These are phyloP conservation scores for Nephrocerus scutellatus DNA, from an alignment of 2,888 invertebrate species.

Conservation along the genomic window DNA sequence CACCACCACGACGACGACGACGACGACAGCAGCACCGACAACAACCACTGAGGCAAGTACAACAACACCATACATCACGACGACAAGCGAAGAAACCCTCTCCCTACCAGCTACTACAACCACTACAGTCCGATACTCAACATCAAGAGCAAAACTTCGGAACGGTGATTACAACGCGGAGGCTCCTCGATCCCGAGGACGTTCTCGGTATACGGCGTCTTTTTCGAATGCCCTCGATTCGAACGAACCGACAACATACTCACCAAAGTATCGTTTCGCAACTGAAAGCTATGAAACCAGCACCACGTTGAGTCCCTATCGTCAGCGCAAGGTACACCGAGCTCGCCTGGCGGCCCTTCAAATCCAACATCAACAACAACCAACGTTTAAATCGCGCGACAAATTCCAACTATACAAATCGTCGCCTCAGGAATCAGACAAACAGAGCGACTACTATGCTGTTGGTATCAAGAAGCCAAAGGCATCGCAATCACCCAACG, in stretches of 20 bases:
- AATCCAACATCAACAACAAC: constrained; percentile 17
- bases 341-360: constrained; percentile 25
- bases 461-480: constrained; percentile 4
- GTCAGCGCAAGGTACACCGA: constrained; percentile 33
- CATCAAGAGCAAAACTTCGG: constrained; percentile 7
- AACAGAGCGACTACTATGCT: too few species aligned
- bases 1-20: constrained; percentile 15
- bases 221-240: constrained; percentile 32
- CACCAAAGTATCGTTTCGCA: constrained; percentile 36
- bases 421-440: constrained; percentile 20
- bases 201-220: constrained; percentile 43
- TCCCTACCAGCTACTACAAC: constrained; percentile 22
- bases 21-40: constrained; percentile 22
- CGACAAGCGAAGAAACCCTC: constrained; percentile 23
- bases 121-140: constrained; percentile 10
- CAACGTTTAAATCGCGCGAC: constrained; percentile 25
- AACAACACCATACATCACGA: constrained; percentile 26
- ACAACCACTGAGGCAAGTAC: constrained; percentile 32
- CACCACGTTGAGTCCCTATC: constrained; percentile 18
- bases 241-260: constrained; percentile 42
- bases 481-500: constrained; percentile 24
- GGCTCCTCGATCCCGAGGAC: constrained; percentile 33
- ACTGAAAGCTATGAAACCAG: constrained; percentile 19
- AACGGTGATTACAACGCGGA: constrained; percentile 17
- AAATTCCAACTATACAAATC: constrained; percentile 33